Percentiles rank a stretch among this genome's conserved stretches.
Conservation (phyloP, 2,797 vertebrate genomes). For the Galago senegalensis region DNA sequence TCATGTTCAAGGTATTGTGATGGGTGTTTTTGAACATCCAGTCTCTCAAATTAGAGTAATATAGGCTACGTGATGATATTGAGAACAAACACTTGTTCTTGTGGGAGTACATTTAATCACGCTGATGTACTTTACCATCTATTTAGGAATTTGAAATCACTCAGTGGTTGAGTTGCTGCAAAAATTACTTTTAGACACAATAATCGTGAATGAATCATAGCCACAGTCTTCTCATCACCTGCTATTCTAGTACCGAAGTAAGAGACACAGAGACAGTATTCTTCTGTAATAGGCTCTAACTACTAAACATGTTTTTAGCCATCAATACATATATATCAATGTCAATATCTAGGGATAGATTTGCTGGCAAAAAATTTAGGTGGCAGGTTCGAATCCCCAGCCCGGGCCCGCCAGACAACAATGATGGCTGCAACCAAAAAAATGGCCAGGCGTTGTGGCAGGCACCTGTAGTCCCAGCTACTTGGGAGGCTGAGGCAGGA, state of each 20-base stretch:
- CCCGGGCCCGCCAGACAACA: too few species aligned
- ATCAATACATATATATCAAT: constrained; percentile 6
- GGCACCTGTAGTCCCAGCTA: too few species aligned
- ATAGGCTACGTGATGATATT: constrained; percentile 49
- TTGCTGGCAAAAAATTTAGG: constrained; percentile 57
- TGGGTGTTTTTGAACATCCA: constrained; percentile 77
- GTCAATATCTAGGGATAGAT: constrained; percentile 4
- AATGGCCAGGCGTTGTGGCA: too few species aligned
- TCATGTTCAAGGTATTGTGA: constrained; percentile 64
- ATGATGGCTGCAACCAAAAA: too few species aligned
- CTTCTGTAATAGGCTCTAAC: constrained; percentile 36
- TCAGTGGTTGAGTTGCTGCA: constrained; percentile 82
- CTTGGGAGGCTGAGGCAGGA: too few species aligned
- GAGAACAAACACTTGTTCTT: constrained; percentile 87
- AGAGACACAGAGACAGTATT: constrained; percentile 49
- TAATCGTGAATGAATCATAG: constrained; percentile 86
- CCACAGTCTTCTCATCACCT: constrained; percentile 79
- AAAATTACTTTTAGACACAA: constrained; percentile 87
- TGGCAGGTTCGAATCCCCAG: neutral
- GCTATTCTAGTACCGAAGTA: constrained; percentile 78
- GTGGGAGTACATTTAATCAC: constrained; percentile 83
- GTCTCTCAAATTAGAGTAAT: constrained; percentile 73
- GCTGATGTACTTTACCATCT: constrained; percentile 80
- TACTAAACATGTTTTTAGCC: constrained; percentile 73
- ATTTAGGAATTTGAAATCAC: constrained; percentile 87